These are phyloP conservation scores for Spea bombifrons DNA, from an alignment of 2,113 vertebrate species.

Conservation along the genomic window DNA sequence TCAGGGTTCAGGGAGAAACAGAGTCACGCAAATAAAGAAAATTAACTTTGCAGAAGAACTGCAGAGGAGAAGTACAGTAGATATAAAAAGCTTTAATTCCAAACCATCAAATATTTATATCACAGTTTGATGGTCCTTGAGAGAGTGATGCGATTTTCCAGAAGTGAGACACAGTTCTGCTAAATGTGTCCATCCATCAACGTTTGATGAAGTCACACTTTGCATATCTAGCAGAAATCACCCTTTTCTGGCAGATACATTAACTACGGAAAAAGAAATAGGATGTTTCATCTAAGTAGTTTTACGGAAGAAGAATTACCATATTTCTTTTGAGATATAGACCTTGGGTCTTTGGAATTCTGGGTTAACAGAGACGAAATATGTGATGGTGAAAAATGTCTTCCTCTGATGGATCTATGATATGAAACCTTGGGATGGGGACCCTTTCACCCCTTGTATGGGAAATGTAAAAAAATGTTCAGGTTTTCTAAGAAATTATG, in stretches of 20 bases:
- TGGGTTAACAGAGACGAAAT: too few species aligned
- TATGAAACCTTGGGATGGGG: too few species aligned
- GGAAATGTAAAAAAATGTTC: too few species aligned
- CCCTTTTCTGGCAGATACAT: slow-evolving; percentile 27
- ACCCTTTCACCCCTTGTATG: too few species aligned
- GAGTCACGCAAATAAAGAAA: neutral
- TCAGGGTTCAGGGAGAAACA: neutral
- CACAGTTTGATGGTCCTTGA: slow-evolving; percentile 33
- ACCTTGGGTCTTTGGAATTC: neutral
- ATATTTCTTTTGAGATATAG: slow-evolving; percentile 33
- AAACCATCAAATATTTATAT: slow-evolving; percentile 41
- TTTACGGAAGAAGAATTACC: slow-evolving; percentile 26
- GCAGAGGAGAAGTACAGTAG: neutral
- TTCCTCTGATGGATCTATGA: too few species aligned
- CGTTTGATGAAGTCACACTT: slow-evolving; percentile 34
- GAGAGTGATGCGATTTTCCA: slow-evolving; percentile 42
- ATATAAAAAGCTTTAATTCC: slow-evolving; percentile 39
- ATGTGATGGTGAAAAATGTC: too few species aligned
- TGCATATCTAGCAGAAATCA: slow-evolving; percentile 29
- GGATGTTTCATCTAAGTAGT: slow-evolving; percentile 34
- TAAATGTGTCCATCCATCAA: slow-evolving; percentile 41
- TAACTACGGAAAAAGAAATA: slow-evolving; percentile 10
- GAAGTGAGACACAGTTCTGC: slow-evolving; percentile 36
- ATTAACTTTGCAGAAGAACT: neutral
- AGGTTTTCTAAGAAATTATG: too few species aligned